Conservation (phyloP, 1,140 invertebrate genomes). For the Maconellicoccus hirsutus region DNA sequence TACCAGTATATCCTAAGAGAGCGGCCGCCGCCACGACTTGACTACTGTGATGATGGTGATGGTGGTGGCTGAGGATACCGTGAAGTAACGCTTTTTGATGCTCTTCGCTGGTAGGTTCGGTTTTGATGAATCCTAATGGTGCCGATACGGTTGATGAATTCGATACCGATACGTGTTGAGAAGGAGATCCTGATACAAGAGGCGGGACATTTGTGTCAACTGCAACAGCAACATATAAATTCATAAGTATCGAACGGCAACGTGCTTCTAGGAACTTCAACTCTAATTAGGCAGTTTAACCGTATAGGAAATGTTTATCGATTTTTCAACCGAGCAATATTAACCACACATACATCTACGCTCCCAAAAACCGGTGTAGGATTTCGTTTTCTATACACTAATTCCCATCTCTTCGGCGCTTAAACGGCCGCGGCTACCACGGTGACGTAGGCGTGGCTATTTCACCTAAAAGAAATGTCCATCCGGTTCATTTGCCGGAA, state of each 20-base stretch:
- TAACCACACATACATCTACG: no score
- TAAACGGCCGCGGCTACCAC: background rate
- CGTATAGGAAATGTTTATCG: no score
- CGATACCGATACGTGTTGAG: background rate
- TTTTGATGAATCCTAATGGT: background rate
- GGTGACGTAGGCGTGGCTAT: conserved; percentile 6
- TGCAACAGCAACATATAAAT: background rate
- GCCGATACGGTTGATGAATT: background rate
- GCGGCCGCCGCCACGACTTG: background rate
- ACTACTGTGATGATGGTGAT: conserved; percentile 14
- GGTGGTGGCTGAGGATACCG: conserved; percentile 14
- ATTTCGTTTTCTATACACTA: no score
- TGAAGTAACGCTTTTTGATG: conserved; percentile 13
- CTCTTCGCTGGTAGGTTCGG: background rate
- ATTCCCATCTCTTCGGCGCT: no score
- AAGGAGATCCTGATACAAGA: conserved; percentile 15
- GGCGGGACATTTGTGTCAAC: conserved; percentile 3
- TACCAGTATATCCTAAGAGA: background rate
- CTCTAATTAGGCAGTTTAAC: no score
- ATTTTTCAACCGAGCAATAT: no score
- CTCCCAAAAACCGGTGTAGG: no score
- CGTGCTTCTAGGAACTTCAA: no score
- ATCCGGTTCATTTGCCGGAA: background rate
- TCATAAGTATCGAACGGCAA: background rate
- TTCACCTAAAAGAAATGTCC: background rate